Base-by-base conservation (phyloP, 1,140 invertebrate species). In the Glomeris maerens region DNA sequence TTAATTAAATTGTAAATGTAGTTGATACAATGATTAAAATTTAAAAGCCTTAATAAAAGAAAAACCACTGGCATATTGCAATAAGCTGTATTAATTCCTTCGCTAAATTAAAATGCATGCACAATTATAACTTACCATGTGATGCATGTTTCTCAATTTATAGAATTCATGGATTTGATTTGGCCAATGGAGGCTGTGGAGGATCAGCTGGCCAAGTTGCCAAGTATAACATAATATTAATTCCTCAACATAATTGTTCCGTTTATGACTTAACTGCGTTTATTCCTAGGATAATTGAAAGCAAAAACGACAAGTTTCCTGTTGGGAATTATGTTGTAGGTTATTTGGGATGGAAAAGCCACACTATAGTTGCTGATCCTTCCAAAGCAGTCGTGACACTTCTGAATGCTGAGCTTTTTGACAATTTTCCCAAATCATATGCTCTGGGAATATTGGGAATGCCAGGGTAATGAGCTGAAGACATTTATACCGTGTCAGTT, bases 361-460 rank as follows among this genome's bases (percentile, higher is more conserved):
- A 74, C 56, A 75, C 75, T 4, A 13, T 20, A 14, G 22, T 59
- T 75, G 23, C 31, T 55, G 20, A 48, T 55, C 51, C 55, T 49
- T 31, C 39, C 52, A 42, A 40, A 49, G 52, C 46, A 17, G 22
- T 29, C 52, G 48, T 48, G 25, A 4, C 49, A 50, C 44, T 65
- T 70, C 20, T 68, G 23, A 46, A 72, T 27, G 46, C 79, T 44
- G 73, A 74, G 10, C 71, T 79, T 50, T 57, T 76, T 28, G 67
- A 61, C 27, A 62, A 71, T 31, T 57, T 80, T 47, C 71, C 78
- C 10, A 28, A 65, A n/a, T 79, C 78, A 1, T 62, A 78, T 26
- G 71, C 62, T 1, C 60, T 80, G 21, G 78, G 78, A 36, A 56
- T 72, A 40, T 57, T 79, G 28, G 78, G 78, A 55, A 78, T 80